Percentiles rank a stretch among this genome's conserved stretches.
Evolutionary conservation across 2,888 invertebrate species (phyloP).

Genomic region (Thera obeliscata): DNA sequence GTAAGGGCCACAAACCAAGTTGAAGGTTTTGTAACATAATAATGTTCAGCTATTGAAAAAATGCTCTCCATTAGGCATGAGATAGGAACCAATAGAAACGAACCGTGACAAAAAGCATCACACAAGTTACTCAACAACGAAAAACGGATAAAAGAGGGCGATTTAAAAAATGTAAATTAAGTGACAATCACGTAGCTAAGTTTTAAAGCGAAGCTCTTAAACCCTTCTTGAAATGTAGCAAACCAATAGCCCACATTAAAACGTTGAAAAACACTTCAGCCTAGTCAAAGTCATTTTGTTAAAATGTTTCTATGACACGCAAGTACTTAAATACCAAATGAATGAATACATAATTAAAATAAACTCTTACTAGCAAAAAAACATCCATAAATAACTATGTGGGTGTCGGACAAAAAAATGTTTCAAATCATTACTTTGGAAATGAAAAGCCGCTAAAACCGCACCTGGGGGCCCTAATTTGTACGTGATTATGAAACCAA

Average conservation of each 20-base stretch:
- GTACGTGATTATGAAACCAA: slow-evolving; percentile 61
- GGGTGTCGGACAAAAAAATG: slow-evolving; percentile 32
- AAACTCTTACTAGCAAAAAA: slow-evolving; percentile 20
- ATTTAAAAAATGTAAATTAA: too few species aligned
- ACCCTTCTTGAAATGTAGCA: slow-evolving; percentile 7
- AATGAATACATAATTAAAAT: slow-evolving; percentile 12
- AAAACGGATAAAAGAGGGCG: too few species aligned
- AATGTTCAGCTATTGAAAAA: too few species aligned
- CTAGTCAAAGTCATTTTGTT: not conserved
- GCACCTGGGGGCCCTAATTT: slow-evolving; percentile 49
- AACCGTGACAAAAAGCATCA: too few species aligned
- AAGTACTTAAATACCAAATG: slow-evolving; percentile 11
- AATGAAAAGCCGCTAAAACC: slow-evolving; percentile 38
- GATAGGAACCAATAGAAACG: too few species aligned
- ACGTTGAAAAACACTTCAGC: slow-evolving; percentile 13
- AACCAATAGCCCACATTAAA: not conserved
- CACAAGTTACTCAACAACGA: too few species aligned
- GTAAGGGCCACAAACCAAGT: too few species aligned
- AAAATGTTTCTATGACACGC: slow-evolving; percentile 11
- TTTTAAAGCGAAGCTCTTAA: not conserved
- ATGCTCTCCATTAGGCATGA: too few species aligned
- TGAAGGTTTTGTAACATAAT: too few species aligned
- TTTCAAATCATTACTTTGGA: slow-evolving; percentile 34
- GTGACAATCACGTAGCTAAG: not conserved
- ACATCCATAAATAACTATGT: slow-evolving; percentile 13